These are phyloP conservation scores for Tuta absoluta DNA, from an alignment of 2,888 invertebrate genomes.

Conservation along the genomic window DNA sequence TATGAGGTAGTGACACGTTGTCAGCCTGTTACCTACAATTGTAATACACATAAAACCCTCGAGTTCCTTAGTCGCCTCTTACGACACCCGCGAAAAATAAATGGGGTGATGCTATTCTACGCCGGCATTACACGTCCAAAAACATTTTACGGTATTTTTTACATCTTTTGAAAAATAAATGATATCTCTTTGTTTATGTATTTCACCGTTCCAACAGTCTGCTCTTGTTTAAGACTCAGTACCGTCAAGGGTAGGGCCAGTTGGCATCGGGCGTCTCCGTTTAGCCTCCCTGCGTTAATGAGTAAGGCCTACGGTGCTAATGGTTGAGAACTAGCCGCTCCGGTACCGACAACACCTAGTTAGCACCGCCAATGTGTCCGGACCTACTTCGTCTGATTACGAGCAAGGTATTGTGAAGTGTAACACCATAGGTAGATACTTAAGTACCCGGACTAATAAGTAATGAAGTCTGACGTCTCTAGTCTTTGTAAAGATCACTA, in stretches of 20 bases:
- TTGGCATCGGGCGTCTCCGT: conserved; percentile 57
- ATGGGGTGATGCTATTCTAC: too few species aligned
- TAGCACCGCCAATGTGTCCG: conserved; percentile 58
- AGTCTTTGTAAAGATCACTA: too few species aligned
- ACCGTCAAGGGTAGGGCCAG: conserved; percentile 48
- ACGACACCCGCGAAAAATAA: too few species aligned
- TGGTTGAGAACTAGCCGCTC: conserved; percentile 74
- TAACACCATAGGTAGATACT: neutral
- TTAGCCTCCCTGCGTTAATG: conserved; percentile 74
- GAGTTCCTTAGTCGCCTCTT: too few species aligned
- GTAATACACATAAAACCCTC: too few species aligned
- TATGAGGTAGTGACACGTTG: too few species aligned
- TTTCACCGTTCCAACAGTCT: neutral
- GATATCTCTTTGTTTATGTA: conserved; percentile 7
- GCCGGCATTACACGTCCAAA: neutral
- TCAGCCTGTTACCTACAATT: too few species aligned
- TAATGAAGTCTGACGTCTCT: too few species aligned
- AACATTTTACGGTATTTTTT: neutral
- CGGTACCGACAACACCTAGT: conserved; percentile 34
- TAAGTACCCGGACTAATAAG: too few species aligned
- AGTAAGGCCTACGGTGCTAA: conserved; percentile 76
- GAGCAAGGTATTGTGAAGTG: neutral
- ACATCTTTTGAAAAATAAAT: neutral
- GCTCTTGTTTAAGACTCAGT: conserved; percentile 22
- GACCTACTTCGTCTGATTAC: conserved; percentile 22